phyloP scores from a whole-genome alignment of 2,888 invertebrate genomes.

The Drosophila glabriapex region DNA sequence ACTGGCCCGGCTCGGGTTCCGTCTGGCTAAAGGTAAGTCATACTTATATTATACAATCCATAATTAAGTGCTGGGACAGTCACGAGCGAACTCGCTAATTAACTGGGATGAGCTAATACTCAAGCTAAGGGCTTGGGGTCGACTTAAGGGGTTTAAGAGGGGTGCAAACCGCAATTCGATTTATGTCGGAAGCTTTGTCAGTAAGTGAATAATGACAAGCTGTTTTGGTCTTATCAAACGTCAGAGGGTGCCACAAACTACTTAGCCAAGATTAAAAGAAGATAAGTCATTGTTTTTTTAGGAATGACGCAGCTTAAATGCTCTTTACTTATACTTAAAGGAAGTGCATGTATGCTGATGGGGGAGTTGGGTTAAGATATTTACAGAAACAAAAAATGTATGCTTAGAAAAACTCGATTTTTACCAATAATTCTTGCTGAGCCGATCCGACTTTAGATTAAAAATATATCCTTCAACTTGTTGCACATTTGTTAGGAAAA shows the following conservation, averaged over 20 bases:
- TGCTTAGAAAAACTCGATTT: neutral
- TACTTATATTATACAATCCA: conserved; percentile 10
- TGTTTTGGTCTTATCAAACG: conserved; percentile 15
- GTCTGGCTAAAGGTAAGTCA: conserved; percentile 87
- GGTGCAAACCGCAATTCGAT: conserved; percentile 38
- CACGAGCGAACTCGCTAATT: conserved; percentile 52
- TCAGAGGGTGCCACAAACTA: conserved; percentile 48
- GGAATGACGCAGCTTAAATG: neutral
- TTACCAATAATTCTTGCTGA: neutral
- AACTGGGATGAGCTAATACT: conserved; percentile 53
- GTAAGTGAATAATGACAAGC: conserved; percentile 64
- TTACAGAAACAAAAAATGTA: neutral
- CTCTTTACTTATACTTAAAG: neutral
- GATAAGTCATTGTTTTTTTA: neutral
- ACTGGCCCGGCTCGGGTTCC: conserved; percentile 88
- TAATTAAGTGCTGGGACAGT: conserved; percentile 30
- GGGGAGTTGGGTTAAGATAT: neutral
- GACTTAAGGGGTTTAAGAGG: conserved; percentile 3
- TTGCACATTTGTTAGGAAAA: neutral
- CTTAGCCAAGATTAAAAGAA: conserved; percentile 62
- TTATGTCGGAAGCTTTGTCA: conserved; percentile 31
- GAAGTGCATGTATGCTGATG: neutral
- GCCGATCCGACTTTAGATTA: neutral
- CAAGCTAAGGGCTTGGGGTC: conserved; percentile 12
- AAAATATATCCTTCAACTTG: neutral